Conservation (phyloP, 2,888 invertebrate genomes). For the Cylindroiulus punctatus region DNA sequence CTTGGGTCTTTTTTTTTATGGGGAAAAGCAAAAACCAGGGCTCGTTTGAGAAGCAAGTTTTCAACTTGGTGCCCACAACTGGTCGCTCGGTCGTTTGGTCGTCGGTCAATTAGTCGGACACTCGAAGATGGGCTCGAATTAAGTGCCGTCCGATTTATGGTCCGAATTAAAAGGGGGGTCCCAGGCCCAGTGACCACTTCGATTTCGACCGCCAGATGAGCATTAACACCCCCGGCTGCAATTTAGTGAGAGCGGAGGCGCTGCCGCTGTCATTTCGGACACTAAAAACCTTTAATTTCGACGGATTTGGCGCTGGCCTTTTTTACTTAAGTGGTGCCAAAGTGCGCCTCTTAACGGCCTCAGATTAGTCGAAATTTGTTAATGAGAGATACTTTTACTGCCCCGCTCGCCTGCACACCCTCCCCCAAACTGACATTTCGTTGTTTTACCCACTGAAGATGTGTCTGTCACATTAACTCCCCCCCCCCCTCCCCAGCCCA, state of each 20-base stretch:
- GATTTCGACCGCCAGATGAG: too few species aligned
- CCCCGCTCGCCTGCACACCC: too few species aligned
- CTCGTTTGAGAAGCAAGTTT: too few species aligned
- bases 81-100: neutral
- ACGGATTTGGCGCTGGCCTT: neutral
- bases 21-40: too few species aligned
- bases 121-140: neutral
- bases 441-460: neutral
- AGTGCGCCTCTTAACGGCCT: slow-evolving; percentile 20
- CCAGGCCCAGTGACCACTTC: neutral
- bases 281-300: slow-evolving; percentile 36
- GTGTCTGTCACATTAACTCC: neutral
- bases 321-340: slow-evolving; percentile 17
- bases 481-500: too few species aligned
- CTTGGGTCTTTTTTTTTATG: neutral
- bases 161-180: neutral
- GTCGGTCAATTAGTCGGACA: neutral
- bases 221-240: too few species aligned
- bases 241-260: neutral
- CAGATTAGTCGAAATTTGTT: slow-evolving; percentile 39
- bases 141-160: neutral
- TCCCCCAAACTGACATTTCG: neutral
- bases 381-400: neutral
- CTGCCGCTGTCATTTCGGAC: neutral
- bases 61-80: too few species aligned